phyloP scores from a whole-genome alignment of 2,888 invertebrate genomes.

The Suillia variegata region DNA sequence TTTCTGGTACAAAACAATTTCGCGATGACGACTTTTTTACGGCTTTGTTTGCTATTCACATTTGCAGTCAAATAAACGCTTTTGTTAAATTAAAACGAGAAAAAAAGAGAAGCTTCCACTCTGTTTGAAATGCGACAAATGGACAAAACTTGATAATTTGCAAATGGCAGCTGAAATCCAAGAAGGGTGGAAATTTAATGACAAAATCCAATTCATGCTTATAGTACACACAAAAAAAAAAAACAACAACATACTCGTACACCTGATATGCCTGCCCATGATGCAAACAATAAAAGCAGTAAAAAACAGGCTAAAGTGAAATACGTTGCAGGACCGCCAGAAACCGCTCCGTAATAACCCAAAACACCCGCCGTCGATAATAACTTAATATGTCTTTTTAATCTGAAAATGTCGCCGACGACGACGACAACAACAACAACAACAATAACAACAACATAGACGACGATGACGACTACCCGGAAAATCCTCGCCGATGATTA shows the following conservation, averaged over 20 bases:
- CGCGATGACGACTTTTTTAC: background rate
- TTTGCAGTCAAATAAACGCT: too few species aligned
- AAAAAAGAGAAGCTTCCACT: too few species aligned
- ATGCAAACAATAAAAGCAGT: background rate
- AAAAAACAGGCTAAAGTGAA: too few species aligned
- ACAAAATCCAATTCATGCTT: background rate
- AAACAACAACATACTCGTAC: too few species aligned
- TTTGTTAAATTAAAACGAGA: background rate
- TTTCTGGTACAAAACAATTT: background rate
- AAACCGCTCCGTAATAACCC: background rate
- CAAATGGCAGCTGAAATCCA: conserved; percentile 12
- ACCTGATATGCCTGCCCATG: background rate
- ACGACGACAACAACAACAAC: too few species aligned
- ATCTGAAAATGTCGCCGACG: conserved; percentile 45
- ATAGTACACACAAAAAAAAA: background rate
- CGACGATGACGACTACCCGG: too few species aligned
- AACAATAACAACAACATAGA: too few species aligned
- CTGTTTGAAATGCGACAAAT: background rate
- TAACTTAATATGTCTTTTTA: conserved; percentile 58
- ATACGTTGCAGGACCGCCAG: too few species aligned
- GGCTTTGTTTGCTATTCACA: background rate
- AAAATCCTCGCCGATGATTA: conserved; percentile 54
- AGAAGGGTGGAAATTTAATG: background rate
- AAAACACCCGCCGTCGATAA: conserved; percentile 39
- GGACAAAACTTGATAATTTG: conserved; percentile 8